Evolutionary conservation across 2,797 vertebrate species (phyloP).

Genomic region (Diplodus sargus): DNA sequence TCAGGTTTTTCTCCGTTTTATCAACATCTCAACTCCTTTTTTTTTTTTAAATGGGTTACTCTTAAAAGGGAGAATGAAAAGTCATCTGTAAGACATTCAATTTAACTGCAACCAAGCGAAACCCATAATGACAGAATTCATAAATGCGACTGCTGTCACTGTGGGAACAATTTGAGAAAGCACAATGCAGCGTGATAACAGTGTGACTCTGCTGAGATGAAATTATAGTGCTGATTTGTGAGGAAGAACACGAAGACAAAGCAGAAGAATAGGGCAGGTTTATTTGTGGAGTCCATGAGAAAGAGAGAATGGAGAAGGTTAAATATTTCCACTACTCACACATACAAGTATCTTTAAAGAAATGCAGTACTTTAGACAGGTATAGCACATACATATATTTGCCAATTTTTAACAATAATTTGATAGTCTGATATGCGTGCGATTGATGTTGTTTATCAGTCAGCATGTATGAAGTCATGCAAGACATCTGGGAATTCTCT

Average conservation of each 20-base stretch:
- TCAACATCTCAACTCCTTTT: not conserved
- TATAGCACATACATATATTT: not conserved
- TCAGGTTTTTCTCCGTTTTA: not conserved
- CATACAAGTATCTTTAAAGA: not conserved
- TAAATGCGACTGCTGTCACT: slow-evolving; percentile 16
- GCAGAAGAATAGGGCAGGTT: not conserved
- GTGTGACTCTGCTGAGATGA: slow-evolving; percentile 12
- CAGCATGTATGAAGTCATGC: slow-evolving; percentile 41
- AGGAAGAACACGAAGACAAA: not conserved
- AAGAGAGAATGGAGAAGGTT: not conserved
- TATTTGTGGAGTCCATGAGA: too few species aligned
- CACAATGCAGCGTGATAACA: slow-evolving; percentile 29
- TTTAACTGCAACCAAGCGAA: slow-evolving; percentile 16
- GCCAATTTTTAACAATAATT: slow-evolving; percentile 8
- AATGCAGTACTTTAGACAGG: not conserved
- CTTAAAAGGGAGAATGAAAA: slow-evolving; percentile 6
- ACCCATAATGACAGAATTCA: slow-evolving; percentile 30
- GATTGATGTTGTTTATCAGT: slow-evolving; percentile 34
- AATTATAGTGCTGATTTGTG: slow-evolving; percentile 10
- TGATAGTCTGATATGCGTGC: slow-evolving; percentile 20
- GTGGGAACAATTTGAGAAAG: slow-evolving; percentile 3
- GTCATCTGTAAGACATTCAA: slow-evolving; percentile 13
- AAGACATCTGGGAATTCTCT: slow-evolving; percentile 52
- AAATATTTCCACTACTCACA: not conserved
- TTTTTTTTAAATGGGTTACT: slow-evolving; percentile 2